Conservation (phyloP, 2,888 invertebrate species). For the Drosophila parthenogenetica region DNA sequence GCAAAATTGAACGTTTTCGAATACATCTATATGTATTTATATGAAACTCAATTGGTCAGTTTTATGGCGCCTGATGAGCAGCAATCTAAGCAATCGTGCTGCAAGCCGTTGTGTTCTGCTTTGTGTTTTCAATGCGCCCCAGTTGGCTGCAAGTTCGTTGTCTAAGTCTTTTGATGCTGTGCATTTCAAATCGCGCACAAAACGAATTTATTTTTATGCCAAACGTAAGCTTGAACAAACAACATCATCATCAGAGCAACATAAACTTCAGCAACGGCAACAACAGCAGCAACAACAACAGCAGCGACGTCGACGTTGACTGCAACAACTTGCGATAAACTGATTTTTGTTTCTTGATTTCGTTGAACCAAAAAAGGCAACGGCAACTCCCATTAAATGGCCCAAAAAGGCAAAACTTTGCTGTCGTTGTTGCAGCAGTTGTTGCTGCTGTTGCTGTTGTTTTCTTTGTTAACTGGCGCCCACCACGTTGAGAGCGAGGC, state of each 20-base stretch:
- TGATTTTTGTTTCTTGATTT: slow-evolving; percentile 74
- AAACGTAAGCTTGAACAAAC: slow-evolving; percentile 50
- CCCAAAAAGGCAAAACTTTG: slow-evolving; percentile 71
- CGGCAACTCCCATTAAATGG: slow-evolving; percentile 80
- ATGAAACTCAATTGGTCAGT: slow-evolving; percentile 36
- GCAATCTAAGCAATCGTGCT: slow-evolving; percentile 36
- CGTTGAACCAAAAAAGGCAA: slow-evolving; percentile 80
- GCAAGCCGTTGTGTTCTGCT: slow-evolving; percentile 50
- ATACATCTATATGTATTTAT: too few relatives aligned
- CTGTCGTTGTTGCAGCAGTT: slow-evolving; percentile 18
- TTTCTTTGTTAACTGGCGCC: slow-evolving; percentile 71
- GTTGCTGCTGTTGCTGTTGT: slow-evolving; percentile 30
- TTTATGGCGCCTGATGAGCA: slow-evolving; percentile 46
- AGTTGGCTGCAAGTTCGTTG: slow-evolving; percentile 54
- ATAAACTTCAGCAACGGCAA: slow-evolving; percentile 19
- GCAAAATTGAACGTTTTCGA: too few relatives aligned
- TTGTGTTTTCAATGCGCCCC: slow-evolving; percentile 8
- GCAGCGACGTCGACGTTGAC: slow-evolving; percentile 9
- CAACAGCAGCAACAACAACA: slow-evolving; percentile 29
- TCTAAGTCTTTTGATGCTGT: slow-evolving; percentile 62
- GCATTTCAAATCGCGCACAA: slow-evolving; percentile 49
- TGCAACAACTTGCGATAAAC: slow-evolving; percentile 57
- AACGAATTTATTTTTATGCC: slow-evolving; percentile 57
- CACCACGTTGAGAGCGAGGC: slow-evolving; percentile 61
- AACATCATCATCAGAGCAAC: slow-evolving; percentile 59